Conservation (phyloP, 1,140 invertebrate genomes). For the Drosophila santomea region DNA sequence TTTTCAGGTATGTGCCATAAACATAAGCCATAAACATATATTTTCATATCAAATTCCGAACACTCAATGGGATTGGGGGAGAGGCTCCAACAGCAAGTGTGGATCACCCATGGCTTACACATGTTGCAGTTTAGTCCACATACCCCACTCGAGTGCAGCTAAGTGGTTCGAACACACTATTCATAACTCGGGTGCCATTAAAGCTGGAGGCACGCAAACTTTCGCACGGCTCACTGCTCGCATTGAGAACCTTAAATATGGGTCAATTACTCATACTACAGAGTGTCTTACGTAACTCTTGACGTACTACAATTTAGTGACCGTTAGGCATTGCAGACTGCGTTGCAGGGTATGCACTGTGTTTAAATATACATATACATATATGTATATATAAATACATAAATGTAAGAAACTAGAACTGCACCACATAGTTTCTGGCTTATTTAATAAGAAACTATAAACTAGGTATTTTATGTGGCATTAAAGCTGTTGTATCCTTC, state of each 20-base stretch:
- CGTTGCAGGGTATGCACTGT: neutral
- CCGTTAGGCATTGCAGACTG: slow-evolving; percentile 17
- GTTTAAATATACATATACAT: neutral
- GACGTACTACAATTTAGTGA: slow-evolving; percentile 44
- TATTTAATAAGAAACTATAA: too few relatives aligned
- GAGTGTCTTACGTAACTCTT: slow-evolving; percentile 58
- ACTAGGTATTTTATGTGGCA: too few relatives aligned
- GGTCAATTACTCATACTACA: slow-evolving; percentile 46
- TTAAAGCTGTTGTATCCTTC: too few relatives aligned
- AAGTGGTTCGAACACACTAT: slow-evolving; percentile 32
- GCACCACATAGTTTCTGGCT: too few relatives aligned
- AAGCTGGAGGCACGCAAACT: slow-evolving; percentile 49
- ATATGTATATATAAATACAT: too few relatives aligned
- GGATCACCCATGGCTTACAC: slow-evolving; percentile 5
- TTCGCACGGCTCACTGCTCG: slow-evolving; percentile 47
- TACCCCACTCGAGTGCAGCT: slow-evolving; percentile 2
- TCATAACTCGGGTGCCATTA: slow-evolving; percentile 33
- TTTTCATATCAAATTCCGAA: slow-evolving; percentile 8
- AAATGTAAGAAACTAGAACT: neutral
- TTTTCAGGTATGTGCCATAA: slow-evolving; percentile 39
- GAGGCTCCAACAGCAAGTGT: neutral
- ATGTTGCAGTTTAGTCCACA: neutral
- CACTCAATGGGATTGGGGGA: neutral
- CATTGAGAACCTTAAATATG: slow-evolving; percentile 65
- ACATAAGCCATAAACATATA: slow-evolving; percentile 29